Evolutionary conservation across 1,140 invertebrate genomes (phyloP), one percentile per base, ranked within the genome.

Genomic region (Trichonephila clavipes): DNA sequence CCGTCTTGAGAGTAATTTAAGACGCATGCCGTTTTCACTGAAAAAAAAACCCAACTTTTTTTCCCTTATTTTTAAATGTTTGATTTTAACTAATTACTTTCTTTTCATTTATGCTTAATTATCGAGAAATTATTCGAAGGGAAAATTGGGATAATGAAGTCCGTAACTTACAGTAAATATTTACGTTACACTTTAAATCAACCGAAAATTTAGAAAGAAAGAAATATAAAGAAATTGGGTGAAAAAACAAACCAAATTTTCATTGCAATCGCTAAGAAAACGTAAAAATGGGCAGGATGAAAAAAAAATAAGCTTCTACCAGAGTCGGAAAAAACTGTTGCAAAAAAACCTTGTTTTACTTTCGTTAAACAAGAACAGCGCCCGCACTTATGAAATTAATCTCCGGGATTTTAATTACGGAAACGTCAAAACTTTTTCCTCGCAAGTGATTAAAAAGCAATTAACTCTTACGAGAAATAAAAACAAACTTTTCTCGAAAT

Each of bases 371-470:
- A 92, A 86, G 64, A 69, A 28, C 64, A 21, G 83, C 62, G 62
- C 61, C 83, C 83, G 40, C 83, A 92, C 90, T 86, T 92, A 86
- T 92, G 90, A 92, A 92, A 86, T 92, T 92, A 92, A 92, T 92
- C 90, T 92, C 83, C 24, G 58, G 62, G 90, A 92, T 92, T 92
- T 92, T 92, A 92, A 92, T 92, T 92, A 92, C 82, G 83, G 64
- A 69, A 86, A 86, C 44, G 82, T 86, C 82, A 86, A 92, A 92
- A 92, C 82, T 92, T 92, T 92, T 92, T 92, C 83, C 82, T 92
- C 40, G n/a, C 21, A n/a, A 92, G 90, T 92, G 90, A 92, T 92
- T 92, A 92, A 92, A 92, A 92, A 92, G 90, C 90, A 92, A 92
- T 92, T 92, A 92, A 92, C 90, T 92, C 90, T 86, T 92, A 58